Percentiles rank a stretch among this genome's conserved stretches.
Conservation (phyloP, 2,888 invertebrate species). For the Panopea generosa region DNA sequence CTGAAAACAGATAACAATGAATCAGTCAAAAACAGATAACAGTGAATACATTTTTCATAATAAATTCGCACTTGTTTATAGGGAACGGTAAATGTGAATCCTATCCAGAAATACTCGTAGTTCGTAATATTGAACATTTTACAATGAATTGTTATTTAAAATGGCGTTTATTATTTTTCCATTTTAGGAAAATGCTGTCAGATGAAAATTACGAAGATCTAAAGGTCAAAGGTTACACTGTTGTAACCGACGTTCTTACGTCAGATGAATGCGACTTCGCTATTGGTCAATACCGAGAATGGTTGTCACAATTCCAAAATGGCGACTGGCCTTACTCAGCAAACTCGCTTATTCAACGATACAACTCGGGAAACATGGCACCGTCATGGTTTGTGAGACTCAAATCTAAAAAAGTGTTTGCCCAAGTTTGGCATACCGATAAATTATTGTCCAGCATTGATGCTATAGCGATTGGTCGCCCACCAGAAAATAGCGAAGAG, state of each 20-base stretch:
- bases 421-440: slow-evolving; percentile 77
- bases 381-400: slow-evolving; percentile 77
- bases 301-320: slow-evolving; percentile 39
- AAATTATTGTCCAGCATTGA: slow-evolving; percentile 78
- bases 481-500: slow-evolving; percentile 77
- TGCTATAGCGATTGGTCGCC: slow-evolving; percentile 79
- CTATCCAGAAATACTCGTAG: too few relatives aligned
- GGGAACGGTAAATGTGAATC: too few relatives aligned
- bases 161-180: too few relatives aligned
- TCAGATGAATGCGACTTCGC: slow-evolving; percentile 24
- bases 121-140: too few relatives aligned
- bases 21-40: too few relatives aligned
- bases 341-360: slow-evolving; percentile 74
- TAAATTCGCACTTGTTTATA: too few relatives aligned
- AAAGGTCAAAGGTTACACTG: slow-evolving; percentile 24
- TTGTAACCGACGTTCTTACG: slow-evolving; percentile 22
- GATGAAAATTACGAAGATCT: slow-evolving; percentile 18
- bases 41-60: too few relatives aligned
- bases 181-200: slow-evolving; percentile 20
- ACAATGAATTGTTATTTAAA: too few relatives aligned
- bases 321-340: slow-evolving; percentile 32
- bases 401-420: slow-evolving; percentile 74
- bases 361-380: slow-evolving; percentile 73
- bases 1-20: too few relatives aligned
- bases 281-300: slow-evolving; percentile 21